Evolutionary conservation across 92 coral and sea anemone species (phyloP), one percentile per base, ranked within the genome.

Genomic region (Metridium senile): DNA sequence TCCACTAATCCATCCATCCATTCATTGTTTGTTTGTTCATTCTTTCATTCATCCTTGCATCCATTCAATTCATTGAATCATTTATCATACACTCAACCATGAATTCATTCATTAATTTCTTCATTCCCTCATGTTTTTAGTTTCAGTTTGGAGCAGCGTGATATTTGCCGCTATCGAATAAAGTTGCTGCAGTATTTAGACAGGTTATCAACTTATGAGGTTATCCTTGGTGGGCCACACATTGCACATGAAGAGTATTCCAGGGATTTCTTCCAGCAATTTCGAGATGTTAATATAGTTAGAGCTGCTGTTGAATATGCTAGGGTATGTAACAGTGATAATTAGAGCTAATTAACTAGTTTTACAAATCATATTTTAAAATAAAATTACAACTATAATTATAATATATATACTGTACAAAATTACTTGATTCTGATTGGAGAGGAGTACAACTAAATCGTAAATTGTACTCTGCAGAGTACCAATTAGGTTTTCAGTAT

Each of bases 291-390:
- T 32, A 93, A 92, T 77, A 87, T 96, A 22, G 92, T 96, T 46
- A 86, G 92, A 76, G 90, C 98, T 11, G 90, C 99, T 70, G 97
- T 86, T 47, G 92, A 93, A 27, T 96, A 89, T 77, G 99, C 99
- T 0, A 83, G 97, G 96, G 99, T 96, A 85, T 74, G 78, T 26
- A 11, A 22, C 26, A 9, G 6, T 6, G 49, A 9, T 54, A 20
- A 54, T 3, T 16, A 10, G 3, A 9, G 17, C 13, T 16, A 54
- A 54, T 54, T 6, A 3, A 3, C 61, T 54, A 39, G 13, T 39
- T 13, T 13, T 39, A 4, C 13, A 39, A 39, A 39, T 39, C 8
- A 13, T 6, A 39, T 39, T 39, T 39, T 39, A 39, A 54, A 54
- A 54, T 16, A 54, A 54, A 16, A 54, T 54, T 54, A 54, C 17